Evolutionary conservation across 2,113 vertebrate genomes (phyloP).

Genomic region (Antennarius striatus): DNA sequence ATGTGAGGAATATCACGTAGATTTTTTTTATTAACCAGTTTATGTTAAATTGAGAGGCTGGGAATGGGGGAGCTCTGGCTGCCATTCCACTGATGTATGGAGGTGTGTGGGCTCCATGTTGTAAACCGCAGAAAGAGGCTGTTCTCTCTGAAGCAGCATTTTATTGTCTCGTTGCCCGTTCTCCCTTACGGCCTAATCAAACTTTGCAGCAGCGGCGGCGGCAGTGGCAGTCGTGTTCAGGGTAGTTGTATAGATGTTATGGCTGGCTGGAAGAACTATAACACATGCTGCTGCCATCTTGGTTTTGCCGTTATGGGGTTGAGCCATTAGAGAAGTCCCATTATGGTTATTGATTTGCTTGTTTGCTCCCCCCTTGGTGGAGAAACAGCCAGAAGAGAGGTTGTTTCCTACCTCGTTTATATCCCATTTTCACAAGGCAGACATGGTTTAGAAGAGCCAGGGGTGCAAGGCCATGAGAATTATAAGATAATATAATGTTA

Average conservation of each 20-base stretch:
- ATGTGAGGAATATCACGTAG: too few species aligned
- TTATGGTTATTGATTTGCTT: slow-evolving; percentile 76
- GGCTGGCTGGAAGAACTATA: slow-evolving; percentile 46
- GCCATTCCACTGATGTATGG: background rate
- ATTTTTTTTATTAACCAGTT: too few species aligned
- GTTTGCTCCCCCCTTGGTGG: slow-evolving; percentile 60
- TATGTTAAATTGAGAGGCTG: too few species aligned
- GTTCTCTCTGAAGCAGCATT: background rate
- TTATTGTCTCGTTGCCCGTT: slow-evolving; percentile 32
- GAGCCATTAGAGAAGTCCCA: slow-evolving; percentile 62
- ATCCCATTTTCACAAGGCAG: slow-evolving; percentile 37
- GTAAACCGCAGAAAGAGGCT: slow-evolving; percentile 1
- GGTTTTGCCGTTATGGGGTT: slow-evolving; percentile 63
- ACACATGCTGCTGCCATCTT: slow-evolving; percentile 61
- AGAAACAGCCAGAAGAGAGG: slow-evolving; percentile 43
- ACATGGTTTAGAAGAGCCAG: slow-evolving; percentile 27
- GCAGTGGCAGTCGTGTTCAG: slow-evolving; percentile 22
- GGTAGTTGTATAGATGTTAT: slow-evolving; percentile 47
- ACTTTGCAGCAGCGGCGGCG: slow-evolving; percentile 25
- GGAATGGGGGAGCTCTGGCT: background rate
- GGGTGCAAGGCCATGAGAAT: slow-evolving; percentile 12
- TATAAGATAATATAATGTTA: slow-evolving; percentile 35
- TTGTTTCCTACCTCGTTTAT: slow-evolving; percentile 33
- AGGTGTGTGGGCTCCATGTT: background rate
- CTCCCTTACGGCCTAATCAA: slow-evolving; percentile 64